Evolutionary conservation across 2,797 vertebrate genomes (phyloP), one percentile per base, ranked within the genome.

Genomic region (Zalophus californianus): DNA sequence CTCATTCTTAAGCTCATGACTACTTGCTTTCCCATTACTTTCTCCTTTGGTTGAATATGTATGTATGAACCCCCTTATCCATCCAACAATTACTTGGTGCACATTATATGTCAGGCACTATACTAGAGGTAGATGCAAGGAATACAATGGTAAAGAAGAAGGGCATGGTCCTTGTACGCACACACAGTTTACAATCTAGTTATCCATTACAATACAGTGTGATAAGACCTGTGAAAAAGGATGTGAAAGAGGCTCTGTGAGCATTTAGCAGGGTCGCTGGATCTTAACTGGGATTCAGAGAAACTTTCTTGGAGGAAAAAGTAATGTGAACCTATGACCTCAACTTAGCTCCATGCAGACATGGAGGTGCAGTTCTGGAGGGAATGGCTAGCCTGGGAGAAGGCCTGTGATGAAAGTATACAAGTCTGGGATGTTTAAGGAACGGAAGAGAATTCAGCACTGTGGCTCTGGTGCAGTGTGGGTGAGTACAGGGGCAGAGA

Each of bases 21-120:
- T 80, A 48, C 64, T 68, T 92, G 82, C 64, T 93, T 97, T 88
- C 50, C 32, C 72, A 52, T 64, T 60, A 82, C 73, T 60, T 94
- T 89, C 80, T 86, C 50, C 60, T 54, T 90, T 32, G 7, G 91
- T 12, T 86, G 70, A 88, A 82, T 58, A 94, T 75, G 35, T 77
- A 35, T 35, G 87, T 20, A 93, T 89, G 56, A 79, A 44, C 72
- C n/a, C 4, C 52, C 14, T 27, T 66, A 78, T 38, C 41, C n/a
- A 95, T 21, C 44, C 68, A 77, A 73, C 54, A 64, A 66, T 58
- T 85, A 56, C 14, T 25, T 64, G 35, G 27, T 48, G 35, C 14
- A 27, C 18, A 38, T 52, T 62, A 44, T 20, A 18, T 8, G 52
- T 25, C 41, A 50, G 56, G 62, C 16, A 68, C 38, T 60, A 12